Evolutionary conservation across 2,113 vertebrate species (phyloP), one percentile per base, ranked within the genome.

Genomic region (Grammomys dolichurus): DNA sequence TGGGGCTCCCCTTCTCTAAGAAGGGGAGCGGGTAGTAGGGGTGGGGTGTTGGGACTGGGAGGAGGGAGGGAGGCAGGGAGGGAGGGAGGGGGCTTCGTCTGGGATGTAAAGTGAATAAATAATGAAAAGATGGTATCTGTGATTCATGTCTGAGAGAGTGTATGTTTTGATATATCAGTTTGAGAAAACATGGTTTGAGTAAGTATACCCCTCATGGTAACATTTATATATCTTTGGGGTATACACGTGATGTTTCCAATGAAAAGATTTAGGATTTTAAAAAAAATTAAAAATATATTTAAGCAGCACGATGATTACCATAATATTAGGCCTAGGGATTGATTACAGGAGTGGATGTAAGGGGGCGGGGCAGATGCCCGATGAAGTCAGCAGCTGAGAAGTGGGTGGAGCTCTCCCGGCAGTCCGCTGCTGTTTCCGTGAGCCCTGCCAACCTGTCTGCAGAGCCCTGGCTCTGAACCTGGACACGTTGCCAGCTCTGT

Each of bases 351-450:
- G 43, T 85, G 95, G 33, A 6, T 72, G 19, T 33, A 46, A 80
- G 76, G 19, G 46, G 22, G 11, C 3, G 2, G 0, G 46, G 90
- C 63, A 19, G 65, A 51, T 73, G 46, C 36, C 16, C 51, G 89
- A 77, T 60, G 63, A 85, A 93, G 95, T 73, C 33, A 91, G 92
- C 10, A 80, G 75, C 24, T 78, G 33, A 81, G 81, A 96, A n/a
- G 31, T 56, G 28, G 54, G 56, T 3, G 33, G 43, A 28, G 51
- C 67, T 91, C n/a, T 87, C 46, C 72, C 60, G 67, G 89, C 0
- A 31, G 84, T 86, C n/a, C 36, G 58, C 2, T 10, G n/a, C 20
- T 89, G 65, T 85, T 94, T 95, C 90, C 28, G 60, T 65, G 87
- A 89, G n/a, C 60, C 48, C 43, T 80, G 33, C 77, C 76, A 69